phyloP scores from a whole-genome alignment of 1,140 invertebrate genomes.

The Leptestheria dahalacensis region DNA sequence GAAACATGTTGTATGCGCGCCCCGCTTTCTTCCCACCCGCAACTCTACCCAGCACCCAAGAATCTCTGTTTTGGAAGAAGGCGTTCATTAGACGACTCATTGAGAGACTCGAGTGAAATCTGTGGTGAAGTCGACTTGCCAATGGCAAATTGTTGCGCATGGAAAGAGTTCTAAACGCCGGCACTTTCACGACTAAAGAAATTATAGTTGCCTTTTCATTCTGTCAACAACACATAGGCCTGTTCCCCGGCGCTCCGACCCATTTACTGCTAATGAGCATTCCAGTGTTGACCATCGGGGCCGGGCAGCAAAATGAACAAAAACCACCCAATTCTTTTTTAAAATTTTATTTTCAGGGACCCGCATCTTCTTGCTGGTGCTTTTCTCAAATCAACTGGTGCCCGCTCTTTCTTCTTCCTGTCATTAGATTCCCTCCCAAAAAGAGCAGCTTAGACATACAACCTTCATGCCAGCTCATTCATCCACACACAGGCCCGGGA shows the following conservation, averaged over 20 bases:
- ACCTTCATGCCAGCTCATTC: too few species aligned
- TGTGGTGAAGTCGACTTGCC: neutral
- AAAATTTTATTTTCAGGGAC: too few species aligned
- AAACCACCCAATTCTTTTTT: too few species aligned
- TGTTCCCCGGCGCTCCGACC: neutral
- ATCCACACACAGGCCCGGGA: too few species aligned
- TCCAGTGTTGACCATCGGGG: neutral
- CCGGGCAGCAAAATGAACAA: too few species aligned
- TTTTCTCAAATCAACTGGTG: neutral
- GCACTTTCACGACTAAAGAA: neutral
- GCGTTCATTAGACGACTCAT: too few species aligned
- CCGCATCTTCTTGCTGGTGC: too few species aligned
- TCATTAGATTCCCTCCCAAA: neutral
- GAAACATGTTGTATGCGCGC: too few species aligned
- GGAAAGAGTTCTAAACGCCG: neutral
- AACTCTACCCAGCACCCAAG: too few species aligned
- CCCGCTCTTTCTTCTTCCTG: neutral
- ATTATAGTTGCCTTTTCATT: neutral
- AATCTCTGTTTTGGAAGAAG: too few species aligned
- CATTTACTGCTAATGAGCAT: neutral
- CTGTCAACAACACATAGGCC: neutral
- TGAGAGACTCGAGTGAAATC: neutral
- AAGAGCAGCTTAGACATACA: too few species aligned
- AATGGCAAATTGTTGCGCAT: neutral
- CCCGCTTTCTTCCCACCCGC: too few species aligned